Evolutionary conservation across 2,797 vertebrate genomes (phyloP).

Genomic region (Enteromius fasciolatus): DNA sequence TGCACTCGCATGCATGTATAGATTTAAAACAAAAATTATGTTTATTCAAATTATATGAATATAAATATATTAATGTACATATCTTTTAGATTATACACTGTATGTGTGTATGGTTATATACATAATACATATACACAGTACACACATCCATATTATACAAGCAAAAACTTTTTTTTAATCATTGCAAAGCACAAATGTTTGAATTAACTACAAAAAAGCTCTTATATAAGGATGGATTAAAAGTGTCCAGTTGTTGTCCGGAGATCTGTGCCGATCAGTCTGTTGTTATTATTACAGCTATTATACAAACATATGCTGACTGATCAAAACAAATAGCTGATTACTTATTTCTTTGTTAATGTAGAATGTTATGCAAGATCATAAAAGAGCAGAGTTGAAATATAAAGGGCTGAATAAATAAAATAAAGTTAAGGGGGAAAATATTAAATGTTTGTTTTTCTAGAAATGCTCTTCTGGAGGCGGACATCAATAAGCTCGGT

Average conservation of each 20-base stretch:
- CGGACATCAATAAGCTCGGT: constrained; percentile 79
- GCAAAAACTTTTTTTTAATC: too few relatives aligned
- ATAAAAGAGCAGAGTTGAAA: background rate
- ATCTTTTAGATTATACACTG: too few relatives aligned
- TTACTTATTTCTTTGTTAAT: background rate
- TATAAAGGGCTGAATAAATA: background rate
- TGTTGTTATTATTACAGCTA: too few relatives aligned
- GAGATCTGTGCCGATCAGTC: background rate
- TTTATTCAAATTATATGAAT: too few relatives aligned
- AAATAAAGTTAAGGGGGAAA: accelerated
- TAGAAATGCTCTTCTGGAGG: constrained; percentile 87
- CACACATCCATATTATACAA: too few relatives aligned
- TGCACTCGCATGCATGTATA: too few relatives aligned
- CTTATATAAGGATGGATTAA: background rate
- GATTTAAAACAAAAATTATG: too few relatives aligned
- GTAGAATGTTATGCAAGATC: background rate
- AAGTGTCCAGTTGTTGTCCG: constrained; percentile 23
- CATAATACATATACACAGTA: too few relatives aligned
- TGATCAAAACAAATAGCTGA: background rate
- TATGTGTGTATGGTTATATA: too few relatives aligned
- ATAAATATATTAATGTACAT: too few relatives aligned
- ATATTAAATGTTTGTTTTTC: background rate
- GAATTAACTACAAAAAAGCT: background rate
- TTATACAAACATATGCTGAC: background rate
- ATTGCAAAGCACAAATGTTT: too few relatives aligned